phyloP scores from a whole-genome alignment of 92 coral and sea anemone genomes.

The Phenganax stokvisi region DNA sequence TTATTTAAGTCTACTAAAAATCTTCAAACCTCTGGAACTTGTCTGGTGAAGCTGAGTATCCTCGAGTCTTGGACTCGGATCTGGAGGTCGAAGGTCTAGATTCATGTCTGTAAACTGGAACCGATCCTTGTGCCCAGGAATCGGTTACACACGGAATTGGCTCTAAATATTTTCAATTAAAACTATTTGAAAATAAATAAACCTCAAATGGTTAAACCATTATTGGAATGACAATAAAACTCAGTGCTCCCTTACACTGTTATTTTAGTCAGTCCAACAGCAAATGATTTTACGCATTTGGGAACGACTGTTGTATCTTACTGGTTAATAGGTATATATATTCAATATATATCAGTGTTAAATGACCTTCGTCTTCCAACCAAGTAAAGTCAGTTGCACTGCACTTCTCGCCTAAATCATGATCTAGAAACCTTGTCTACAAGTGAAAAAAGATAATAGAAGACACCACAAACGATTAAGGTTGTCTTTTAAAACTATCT shows the following conservation, averaged over 20 bases:
- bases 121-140: conserved; percentile 98
- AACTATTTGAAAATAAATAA: too few relatives aligned
- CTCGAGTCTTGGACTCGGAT: conserved; percentile 6
- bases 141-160: conserved; percentile 87
- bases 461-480: too few relatives aligned
- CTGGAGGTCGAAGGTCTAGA: conserved; percentile 30
- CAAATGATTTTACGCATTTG: too few relatives aligned
- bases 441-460: background rate
- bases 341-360: too few relatives aligned
- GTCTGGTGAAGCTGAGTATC: background rate
- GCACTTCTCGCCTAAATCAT: conserved; percentile 66
- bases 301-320: too few relatives aligned
- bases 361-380: conserved; percentile 72
- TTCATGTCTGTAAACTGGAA: conserved; percentile 51
- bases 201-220: too few relatives aligned
- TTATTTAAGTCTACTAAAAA: too few relatives aligned
- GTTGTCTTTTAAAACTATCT: background rate
- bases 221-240: too few relatives aligned
- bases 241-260: too few relatives aligned
- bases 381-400: conserved; percentile 69
- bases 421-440: conserved; percentile 72
- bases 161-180: conserved; percentile 46
- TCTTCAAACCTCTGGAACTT: background rate
- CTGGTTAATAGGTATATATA: background rate
- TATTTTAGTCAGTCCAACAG: too few relatives aligned